Evolutionary conservation across 1,140 invertebrate genomes (phyloP).

Genomic region (Ceratina japonica): DNA sequence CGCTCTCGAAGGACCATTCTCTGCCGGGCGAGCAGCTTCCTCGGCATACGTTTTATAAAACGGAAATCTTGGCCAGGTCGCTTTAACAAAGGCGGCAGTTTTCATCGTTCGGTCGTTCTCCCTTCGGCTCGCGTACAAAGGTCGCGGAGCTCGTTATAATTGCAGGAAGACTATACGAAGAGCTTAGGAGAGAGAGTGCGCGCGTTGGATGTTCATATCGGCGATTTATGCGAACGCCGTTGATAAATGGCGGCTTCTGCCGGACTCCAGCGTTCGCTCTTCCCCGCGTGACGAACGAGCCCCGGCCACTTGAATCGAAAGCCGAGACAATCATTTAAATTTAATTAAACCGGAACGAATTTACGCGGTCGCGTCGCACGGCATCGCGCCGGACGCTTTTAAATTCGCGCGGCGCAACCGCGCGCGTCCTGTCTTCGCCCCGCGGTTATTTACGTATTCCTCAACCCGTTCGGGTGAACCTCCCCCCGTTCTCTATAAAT

Average conservation of each 20-base stretch:
- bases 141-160: slow-evolving; percentile 33
- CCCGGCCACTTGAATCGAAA: slow-evolving; percentile 42
- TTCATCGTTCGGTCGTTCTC: not conserved
- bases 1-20: slow-evolving; percentile 16
- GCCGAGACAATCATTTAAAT: slow-evolving; percentile 49
- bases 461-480: not conserved
- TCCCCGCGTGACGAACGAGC: slow-evolving; percentile 43
- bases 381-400: slow-evolving; percentile 24
- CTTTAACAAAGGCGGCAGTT: not conserved
- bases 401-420: slow-evolving; percentile 27
- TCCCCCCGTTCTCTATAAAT: not conserved
- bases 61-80: slow-evolving; percentile 60
- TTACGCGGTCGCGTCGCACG: slow-evolving; percentile 23
- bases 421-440: slow-evolving; percentile 25
- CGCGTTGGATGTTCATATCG: slow-evolving; percentile 41
- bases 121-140: slow-evolving; percentile 4
- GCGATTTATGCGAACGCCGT: slow-evolving; percentile 45
- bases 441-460: slow-evolving; percentile 32
- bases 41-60: slow-evolving; percentile 67
- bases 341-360: slow-evolving; percentile 50
- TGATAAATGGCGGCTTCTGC: slow-evolving; percentile 48
- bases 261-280: slow-evolving; percentile 23
- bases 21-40: slow-evolving; percentile 57
- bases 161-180: slow-evolving; percentile 40
- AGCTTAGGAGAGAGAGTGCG: slow-evolving; percentile 12